Conservation (phyloP, 1,140 invertebrate genomes). For the Scaptomyza montana region DNA sequence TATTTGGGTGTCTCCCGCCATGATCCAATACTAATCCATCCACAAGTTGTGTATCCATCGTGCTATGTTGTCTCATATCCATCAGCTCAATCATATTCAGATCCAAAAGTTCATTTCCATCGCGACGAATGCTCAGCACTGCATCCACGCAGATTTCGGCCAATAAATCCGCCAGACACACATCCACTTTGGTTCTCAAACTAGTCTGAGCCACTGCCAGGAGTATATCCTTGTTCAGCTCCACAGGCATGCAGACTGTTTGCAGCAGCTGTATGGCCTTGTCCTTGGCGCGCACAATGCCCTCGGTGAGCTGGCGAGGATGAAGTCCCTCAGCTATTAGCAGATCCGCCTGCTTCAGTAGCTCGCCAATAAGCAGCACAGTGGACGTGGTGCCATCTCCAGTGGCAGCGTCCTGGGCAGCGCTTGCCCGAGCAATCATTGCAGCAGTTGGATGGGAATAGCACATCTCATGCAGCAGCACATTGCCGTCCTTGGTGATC, state of each 20-base stretch:
- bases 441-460: slow-evolving; percentile 99
- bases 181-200: slow-evolving; percentile 95
- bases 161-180: slow-evolving; percentile 93
- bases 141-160: slow-evolving; percentile 96
- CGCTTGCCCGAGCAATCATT: slow-evolving; percentile 97
- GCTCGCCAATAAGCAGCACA: slow-evolving; percentile 97
- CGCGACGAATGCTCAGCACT: slow-evolving; percentile 90
- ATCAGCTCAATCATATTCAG: slow-evolving; percentile 98
- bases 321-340: slow-evolving; percentile 97
- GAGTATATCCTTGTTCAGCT: slow-evolving; percentile 89
- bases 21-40: slow-evolving; percentile 97
- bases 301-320: slow-evolving; percentile 96
- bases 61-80: slow-evolving; percentile 99
- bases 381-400: slow-evolving; percentile 99
- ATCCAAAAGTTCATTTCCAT: slow-evolving; percentile 87
- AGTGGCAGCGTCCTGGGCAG: slow-evolving; percentile 98
- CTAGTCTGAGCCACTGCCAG: slow-evolving; percentile 94
- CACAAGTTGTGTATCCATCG: slow-evolving; percentile 94
- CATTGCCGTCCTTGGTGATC: slow-evolving; percentile 99
- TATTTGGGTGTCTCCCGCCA: slow-evolving; percentile 98
- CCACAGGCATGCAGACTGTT: slow-evolving; percentile 91
- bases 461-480: slow-evolving; percentile 99
- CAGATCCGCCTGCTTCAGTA: slow-evolving; percentile 97
- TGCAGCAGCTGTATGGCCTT: slow-evolving; percentile 95
- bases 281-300: slow-evolving; percentile 93